Evolutionary conservation across 2,888 invertebrate genomes (phyloP), one percentile per base, ranked within the genome.

Genomic region (Tyria jacobaeae): DNA sequence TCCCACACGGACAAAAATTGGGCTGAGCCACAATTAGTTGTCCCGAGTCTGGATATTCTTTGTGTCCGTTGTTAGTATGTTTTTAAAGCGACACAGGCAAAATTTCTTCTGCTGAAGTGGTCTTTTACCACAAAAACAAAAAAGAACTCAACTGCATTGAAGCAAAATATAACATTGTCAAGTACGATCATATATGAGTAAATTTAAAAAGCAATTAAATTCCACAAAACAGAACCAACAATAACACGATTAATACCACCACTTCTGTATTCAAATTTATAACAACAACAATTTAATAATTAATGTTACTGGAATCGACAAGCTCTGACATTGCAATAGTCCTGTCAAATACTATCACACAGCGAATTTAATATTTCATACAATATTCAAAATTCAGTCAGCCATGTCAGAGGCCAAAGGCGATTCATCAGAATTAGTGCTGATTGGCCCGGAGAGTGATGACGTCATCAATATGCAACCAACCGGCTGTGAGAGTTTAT

Each of bases 381-480:
- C 78, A 73, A 80, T 78, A 81, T 84, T 77, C 83, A 79, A 79
- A 85, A 83, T 85, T 75, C 82, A 82, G 70, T 73, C 76, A 64
- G 57, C 75, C 82, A 78, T 83, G 79, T 62, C 59, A 69, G 71
- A 74, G 70, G 73, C 79, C 73, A 80, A 73, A 71, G 81, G 78
- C 83, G 78, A 89, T 89, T 89, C 89, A 87, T 89, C 89, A 87
- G 88, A 88, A 90, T 91, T 90, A 90, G 87, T 78, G 83, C 83
- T 87, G 89, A 89, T 89, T 89, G 89, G 86, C 78, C 76, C 82
- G 79, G 79, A 82, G 84, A 84, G 84, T 84, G 88, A 91, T 91
- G 90, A 91, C 85, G 89, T 89, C 89, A 90, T 89, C 89, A 89
- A 87, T 90, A 87, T 89, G 81, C 81, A 83, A 72, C 79, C 77